Percentiles rank a stretch among this genome's conserved stretches.
These are phyloP conservation scores for Euproctis similis DNA, from an alignment of 2,888 invertebrate species.

Conservation along the genomic window DNA sequence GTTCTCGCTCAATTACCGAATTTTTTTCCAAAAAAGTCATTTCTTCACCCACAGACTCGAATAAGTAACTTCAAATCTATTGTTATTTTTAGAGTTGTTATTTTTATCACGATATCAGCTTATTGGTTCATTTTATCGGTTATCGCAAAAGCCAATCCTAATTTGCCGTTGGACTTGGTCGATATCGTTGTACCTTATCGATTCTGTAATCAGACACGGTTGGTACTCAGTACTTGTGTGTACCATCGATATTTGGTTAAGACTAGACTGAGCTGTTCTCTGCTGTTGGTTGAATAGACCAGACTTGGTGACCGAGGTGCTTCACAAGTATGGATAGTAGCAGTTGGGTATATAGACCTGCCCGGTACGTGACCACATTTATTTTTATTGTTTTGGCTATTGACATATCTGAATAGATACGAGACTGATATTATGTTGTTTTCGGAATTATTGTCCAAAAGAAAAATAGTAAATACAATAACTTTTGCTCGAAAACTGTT, in stretches of 20 bases:
- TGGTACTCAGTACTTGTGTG: slow-evolving; percentile 1
- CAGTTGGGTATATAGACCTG: slow-evolving; percentile 7
- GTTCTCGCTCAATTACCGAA: too few relatives aligned
- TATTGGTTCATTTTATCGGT: slow-evolving; percentile 12
- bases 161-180: slow-evolving; percentile 12
- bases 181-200: background rate
- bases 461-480: too few relatives aligned
- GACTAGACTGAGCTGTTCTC: too few relatives aligned
- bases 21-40: too few relatives aligned
- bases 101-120: slow-evolving; percentile 17
- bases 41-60: too few relatives aligned
- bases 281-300: too few relatives aligned
- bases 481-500: too few relatives aligned
- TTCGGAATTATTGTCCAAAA: too few relatives aligned
- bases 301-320: background rate
- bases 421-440: too few relatives aligned
- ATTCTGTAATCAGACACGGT: background rate
- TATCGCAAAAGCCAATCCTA: slow-evolving; percentile 20
- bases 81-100: too few relatives aligned
- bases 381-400: background rate
- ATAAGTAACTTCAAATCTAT: too few relatives aligned
- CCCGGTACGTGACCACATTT: slow-evolving; percentile 2
- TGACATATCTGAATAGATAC: too few relatives aligned
- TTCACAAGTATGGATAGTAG: slow-evolving; percentile 5
- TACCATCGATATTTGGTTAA: background rate